A percentile compares a stretch with the other conserved stretches of the same genome.
phyloP scores from a whole-genome alignment of 2,888 invertebrate species.

The Acleris laterana region DNA sequence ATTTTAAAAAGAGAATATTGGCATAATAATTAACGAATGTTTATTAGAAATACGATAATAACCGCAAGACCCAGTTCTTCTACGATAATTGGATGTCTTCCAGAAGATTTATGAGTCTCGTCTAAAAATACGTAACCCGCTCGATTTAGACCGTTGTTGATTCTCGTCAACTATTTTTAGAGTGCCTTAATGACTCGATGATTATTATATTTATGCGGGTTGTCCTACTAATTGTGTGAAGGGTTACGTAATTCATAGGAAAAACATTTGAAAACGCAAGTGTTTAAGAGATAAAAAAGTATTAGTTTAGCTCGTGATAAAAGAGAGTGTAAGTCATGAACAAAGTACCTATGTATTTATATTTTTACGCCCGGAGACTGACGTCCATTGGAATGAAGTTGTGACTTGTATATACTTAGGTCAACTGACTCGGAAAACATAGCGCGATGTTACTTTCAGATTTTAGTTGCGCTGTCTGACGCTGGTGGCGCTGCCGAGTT shows the following conservation, averaged over 20 bases:
- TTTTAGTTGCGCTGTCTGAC: too few species aligned
- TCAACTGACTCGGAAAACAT: too few species aligned
- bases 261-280: not conserved
- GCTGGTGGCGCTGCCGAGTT: too few species aligned
- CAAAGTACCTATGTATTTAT: too few species aligned
- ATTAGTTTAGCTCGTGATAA: too few species aligned
- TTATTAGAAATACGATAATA: constrained; percentile 23
- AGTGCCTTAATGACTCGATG: constrained; percentile 17
- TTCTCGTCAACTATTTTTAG: constrained; percentile 39
- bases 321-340: too few species aligned
- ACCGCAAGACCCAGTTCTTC: constrained; percentile 33
- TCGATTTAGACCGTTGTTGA: constrained; percentile 53
- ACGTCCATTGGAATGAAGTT: too few species aligned
- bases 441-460: too few species aligned
- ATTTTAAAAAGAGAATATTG: too few species aligned
- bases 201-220: not conserved
- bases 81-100: constrained; percentile 60
- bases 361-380: too few species aligned
- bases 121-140: constrained; percentile 52
- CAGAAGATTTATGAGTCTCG: constrained; percentile 65
- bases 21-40: not conserved
- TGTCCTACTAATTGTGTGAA: not conserved
- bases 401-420: too few species aligned
- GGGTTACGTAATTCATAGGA: not conserved
- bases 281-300: too few species aligned